These are phyloP conservation scores for Thunnus albacares DNA, from an alignment of 2,797 vertebrate species.

Conservation along the genomic window DNA sequence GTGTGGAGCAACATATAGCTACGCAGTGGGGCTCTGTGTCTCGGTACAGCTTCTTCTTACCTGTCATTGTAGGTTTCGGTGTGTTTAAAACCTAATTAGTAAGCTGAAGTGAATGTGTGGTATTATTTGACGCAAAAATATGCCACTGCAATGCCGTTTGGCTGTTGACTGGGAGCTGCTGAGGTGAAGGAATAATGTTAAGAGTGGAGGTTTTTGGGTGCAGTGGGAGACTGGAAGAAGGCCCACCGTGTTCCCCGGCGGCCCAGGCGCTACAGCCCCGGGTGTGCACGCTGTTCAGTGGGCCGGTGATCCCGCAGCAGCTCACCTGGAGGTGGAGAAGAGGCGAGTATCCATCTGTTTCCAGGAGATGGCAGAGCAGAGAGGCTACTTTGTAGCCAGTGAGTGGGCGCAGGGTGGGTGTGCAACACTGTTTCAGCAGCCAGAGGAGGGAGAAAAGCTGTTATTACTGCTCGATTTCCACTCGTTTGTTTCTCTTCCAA, in stretches of 20 bases:
- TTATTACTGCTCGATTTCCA: conserved; percentile 51
- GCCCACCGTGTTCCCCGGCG: conserved; percentile 28
- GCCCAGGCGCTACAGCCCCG: conserved; percentile 36
- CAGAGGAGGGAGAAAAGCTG: conserved; percentile 38
- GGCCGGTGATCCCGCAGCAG: conserved; percentile 53
- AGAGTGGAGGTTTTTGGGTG: neutral
- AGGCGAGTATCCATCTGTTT: conserved; percentile 64
- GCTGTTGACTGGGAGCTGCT: conserved; percentile 25
- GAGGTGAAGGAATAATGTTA: neutral
- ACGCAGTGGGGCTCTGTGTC: conserved; percentile 34
- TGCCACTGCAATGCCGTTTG: conserved; percentile 57
- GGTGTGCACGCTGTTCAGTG: conserved; percentile 48
- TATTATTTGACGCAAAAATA: conserved; percentile 72
- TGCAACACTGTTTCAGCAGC: conserved; percentile 63
- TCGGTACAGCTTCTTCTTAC: conserved; percentile 19
- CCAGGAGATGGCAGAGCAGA: conserved; percentile 64
- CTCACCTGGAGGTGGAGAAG: conserved; percentile 70
- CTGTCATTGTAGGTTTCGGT: conserved; percentile 52
- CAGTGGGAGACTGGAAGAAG: conserved; percentile 4
- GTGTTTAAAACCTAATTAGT: conserved; percentile 52
- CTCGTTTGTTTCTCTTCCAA: conserved; percentile 1
- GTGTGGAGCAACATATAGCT: conserved; percentile 25
- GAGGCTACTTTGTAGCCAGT: conserved; percentile 51
- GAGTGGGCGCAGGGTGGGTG: conserved; percentile 77
- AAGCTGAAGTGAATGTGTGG: conserved; percentile 29